Percentiles rank a stretch among this genome's conserved stretches.
Conservation (phyloP, 2,797 vertebrate species). For the Nyctibius grandis region DNA sequence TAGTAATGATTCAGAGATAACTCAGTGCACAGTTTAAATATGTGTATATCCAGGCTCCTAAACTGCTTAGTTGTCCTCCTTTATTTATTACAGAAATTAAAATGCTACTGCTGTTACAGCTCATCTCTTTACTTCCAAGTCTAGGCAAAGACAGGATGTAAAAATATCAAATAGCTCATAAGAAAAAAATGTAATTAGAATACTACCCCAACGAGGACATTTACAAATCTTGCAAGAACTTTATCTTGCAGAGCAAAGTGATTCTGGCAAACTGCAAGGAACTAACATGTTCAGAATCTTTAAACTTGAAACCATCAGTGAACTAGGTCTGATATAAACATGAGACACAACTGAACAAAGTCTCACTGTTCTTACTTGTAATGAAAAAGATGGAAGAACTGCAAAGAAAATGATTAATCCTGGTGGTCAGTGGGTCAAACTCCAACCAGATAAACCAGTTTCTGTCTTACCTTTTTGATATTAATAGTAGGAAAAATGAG, state of each 20-base stretch:
- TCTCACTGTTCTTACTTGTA: neutral
- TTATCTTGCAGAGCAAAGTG: neutral
- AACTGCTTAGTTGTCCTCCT: neutral
- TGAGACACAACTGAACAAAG: neutral
- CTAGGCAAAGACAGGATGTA: neutral
- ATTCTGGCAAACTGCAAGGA: neutral
- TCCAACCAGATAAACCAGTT: neutral
- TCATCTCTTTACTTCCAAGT: neutral
- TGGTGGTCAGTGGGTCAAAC: neutral
- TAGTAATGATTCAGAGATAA: neutral
- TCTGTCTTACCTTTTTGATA: neutral
- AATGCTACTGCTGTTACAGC: neutral
- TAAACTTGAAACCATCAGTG: fast-evolving
- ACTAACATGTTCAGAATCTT: neutral
- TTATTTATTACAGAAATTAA: neutral
- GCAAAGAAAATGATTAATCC: neutral
- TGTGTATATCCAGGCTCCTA: neutral
- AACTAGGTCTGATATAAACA: neutral
- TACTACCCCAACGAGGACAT: neutral
- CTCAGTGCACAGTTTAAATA: neutral
- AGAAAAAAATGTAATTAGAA: neutral
- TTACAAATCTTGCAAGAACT: neutral
- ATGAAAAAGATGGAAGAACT: neutral
- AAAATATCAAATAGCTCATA: neutral
- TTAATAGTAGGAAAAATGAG: neutral